Conservation (phyloP, 2,113 vertebrate species). For the Esox niger region DNA sequence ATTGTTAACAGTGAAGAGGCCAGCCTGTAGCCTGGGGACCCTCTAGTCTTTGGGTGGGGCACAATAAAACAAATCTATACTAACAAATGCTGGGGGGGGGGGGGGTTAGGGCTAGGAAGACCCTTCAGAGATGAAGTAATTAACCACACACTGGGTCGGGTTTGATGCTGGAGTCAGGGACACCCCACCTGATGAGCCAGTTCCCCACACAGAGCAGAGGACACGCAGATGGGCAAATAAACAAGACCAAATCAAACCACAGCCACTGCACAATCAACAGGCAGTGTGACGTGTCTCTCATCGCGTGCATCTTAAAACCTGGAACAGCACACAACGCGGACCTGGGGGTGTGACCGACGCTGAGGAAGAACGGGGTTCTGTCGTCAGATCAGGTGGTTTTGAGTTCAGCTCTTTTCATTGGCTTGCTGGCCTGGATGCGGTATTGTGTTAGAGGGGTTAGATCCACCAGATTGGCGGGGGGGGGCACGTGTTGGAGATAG, state of each 20-base stretch:
- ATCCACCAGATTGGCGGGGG: not conserved
- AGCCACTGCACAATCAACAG: slow-evolving; percentile 7
- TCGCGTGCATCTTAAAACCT: slow-evolving; percentile 23
- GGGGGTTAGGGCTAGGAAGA: slow-evolving; percentile 27
- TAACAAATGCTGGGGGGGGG: slow-evolving; percentile 16
- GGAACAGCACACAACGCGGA: slow-evolving; percentile 29
- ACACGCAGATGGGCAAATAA: slow-evolving; percentile 12
- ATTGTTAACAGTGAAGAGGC: slow-evolving; percentile 14
- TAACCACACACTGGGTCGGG: slow-evolving; percentile 40
- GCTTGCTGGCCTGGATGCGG: not conserved
- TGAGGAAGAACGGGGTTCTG: slow-evolving; percentile 12
- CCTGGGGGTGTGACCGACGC: not conserved
- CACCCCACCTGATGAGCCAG: slow-evolving; percentile 31
- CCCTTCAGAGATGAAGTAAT: not conserved
- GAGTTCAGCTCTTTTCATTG: slow-evolving; percentile 21
- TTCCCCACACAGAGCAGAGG: not conserved
- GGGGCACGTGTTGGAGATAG: too few relatives aligned
- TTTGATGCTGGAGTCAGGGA: slow-evolving; percentile 36
- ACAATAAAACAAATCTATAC: not conserved
- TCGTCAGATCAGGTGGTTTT: slow-evolving; percentile 14
- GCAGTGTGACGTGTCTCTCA: slow-evolving; percentile 21
- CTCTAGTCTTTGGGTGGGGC: slow-evolving; percentile 9
- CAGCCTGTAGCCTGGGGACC: slow-evolving; percentile 16
- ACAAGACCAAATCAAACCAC: slow-evolving; percentile 26
- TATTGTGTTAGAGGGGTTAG: not conserved